Evolutionary conservation across 2,888 invertebrate species (phyloP).

Genomic region (Microchrysa polita): DNA sequence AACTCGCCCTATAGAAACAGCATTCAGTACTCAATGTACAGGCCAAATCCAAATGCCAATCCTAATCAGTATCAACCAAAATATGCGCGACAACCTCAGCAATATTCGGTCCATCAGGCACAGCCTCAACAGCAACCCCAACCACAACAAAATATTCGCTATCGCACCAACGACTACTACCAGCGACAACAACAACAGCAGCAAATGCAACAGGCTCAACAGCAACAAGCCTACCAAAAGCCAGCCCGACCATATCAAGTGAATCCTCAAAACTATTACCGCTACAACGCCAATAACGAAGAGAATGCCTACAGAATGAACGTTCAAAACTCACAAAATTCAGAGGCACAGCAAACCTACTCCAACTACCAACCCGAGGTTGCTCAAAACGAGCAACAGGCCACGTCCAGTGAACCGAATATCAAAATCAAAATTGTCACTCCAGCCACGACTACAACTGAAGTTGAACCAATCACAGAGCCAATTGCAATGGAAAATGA

Average conservation of each 20-base stretch:
- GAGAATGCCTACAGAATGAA: constrained; percentile 19
- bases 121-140: constrained; percentile 40
- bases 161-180: constrained; percentile 38
- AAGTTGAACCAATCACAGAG: constrained; percentile 39
- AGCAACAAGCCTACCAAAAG: constrained; percentile 20
- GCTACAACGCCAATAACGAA: constrained; percentile 34
- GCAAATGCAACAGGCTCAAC: constrained; percentile 20
- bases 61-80: constrained; percentile 57
- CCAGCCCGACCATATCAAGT: constrained; percentile 14
- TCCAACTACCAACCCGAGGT: constrained; percentile 3
- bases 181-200: constrained; percentile 33
- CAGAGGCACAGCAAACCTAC: constrained; percentile 14
- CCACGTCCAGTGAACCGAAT: constrained; percentile 33
- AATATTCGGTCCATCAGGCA: constrained; percentile 32
- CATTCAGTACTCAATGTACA: constrained; percentile 59
- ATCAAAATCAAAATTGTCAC: constrained; percentile 39
- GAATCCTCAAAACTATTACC: constrained; percentile 32
- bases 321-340: neutral
- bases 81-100: constrained; percentile 54
- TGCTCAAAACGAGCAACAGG: neutral
- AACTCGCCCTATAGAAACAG: constrained; percentile 65
- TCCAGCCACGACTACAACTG: constrained; percentile 17
- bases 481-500: constrained; percentile 43
- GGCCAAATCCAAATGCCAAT: constrained; percentile 39
- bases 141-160: constrained; percentile 31